These are phyloP conservation scores for Erebia palarica DNA, from an alignment of 2,888 invertebrate genomes.

Conservation along the genomic window DNA sequence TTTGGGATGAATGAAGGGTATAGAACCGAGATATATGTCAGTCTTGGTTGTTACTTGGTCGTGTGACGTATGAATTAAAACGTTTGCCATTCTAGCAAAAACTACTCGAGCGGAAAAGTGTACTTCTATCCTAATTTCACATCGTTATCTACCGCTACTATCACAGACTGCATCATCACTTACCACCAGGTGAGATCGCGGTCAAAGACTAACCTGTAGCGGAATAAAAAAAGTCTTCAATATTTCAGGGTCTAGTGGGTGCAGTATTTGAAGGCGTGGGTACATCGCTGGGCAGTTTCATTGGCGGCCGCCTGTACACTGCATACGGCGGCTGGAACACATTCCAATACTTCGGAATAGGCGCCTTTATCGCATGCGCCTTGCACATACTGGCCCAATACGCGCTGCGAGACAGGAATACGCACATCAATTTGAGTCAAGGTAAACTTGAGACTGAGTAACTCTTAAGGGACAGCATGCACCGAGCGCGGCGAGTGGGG, in stretches of 20 bases:
- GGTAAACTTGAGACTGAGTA: constrained; percentile 52
- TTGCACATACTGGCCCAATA: constrained; percentile 82
- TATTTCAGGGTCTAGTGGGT: constrained; percentile 89
- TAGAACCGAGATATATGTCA: too few species aligned
- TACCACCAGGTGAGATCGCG: too few species aligned
- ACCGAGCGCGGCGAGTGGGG: too few species aligned
- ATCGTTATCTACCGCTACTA: too few species aligned
- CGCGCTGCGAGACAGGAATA: constrained; percentile 52
- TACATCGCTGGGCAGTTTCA: constrained; percentile 89
- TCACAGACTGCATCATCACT: too few species aligned
- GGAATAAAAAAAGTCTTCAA: background rate
- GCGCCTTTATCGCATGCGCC: constrained; percentile 83
- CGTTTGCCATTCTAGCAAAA: too few species aligned
- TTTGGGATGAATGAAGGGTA: too few species aligned
- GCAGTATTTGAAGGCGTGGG: constrained; percentile 94
- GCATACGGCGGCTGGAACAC: constrained; percentile 85
- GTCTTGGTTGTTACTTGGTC: too few species aligned
- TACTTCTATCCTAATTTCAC: too few species aligned
- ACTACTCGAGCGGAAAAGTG: too few species aligned
- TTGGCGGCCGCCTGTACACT: constrained; percentile 88
- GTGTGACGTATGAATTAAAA: too few species aligned
- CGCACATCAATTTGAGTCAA: constrained; percentile 50
- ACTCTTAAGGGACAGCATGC: background rate
- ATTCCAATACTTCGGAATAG: constrained; percentile 88
- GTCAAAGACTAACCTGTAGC: too few species aligned